Evolutionary conservation across 2,797 vertebrate genomes (phyloP), one percentile per base, ranked within the genome.

Genomic region (Molothrus aeneus): DNA sequence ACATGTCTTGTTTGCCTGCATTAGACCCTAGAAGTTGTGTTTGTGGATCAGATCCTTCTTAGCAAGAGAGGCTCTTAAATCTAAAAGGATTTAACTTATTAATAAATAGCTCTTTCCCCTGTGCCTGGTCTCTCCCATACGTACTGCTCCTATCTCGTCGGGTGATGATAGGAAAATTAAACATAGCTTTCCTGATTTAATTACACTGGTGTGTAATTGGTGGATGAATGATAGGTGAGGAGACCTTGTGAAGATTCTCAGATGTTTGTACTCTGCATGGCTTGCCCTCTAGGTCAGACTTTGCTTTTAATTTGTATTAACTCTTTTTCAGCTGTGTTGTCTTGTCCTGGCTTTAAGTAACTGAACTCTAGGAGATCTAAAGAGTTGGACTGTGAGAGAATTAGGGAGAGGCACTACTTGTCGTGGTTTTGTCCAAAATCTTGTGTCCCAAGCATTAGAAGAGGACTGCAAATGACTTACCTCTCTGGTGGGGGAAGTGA

Each of bases 141-240:
- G 1, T 94, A 66, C 86, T 88, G 93, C 80, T 95, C 90, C 95
- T 96, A 95, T 94, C 96, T 94, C 28, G 42, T 89, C 36, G 0
- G 90, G 92, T 72, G 66, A 95, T 95, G 83, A 95, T 75, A 93
- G 86, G 80, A 93, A 96, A 96, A 97, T 96, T 96, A 96, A 96
- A 89, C 31, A 40, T 92, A 90, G 79, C 81, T 91, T 94, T 91
- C 82, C 81, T 92, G 88, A 94, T 94, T 96, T 96, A 96, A 96
- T 96, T 94, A 94, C 87, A 78, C 17, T 92, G 85, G 65, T 66
- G 92, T 56, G 50, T 93, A 92, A 95, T 94, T 90, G 75, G 84
- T 93, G 81, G 69, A 69, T 94, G 79, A 96, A 78, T 93, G 75
- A 78, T 92, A 87, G 84, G 71, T 54, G 1, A 87, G 56, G 68